phyloP scores from a whole-genome alignment of 2,113 vertebrate genomes.

The Epinephelus fuscoguttatus region DNA sequence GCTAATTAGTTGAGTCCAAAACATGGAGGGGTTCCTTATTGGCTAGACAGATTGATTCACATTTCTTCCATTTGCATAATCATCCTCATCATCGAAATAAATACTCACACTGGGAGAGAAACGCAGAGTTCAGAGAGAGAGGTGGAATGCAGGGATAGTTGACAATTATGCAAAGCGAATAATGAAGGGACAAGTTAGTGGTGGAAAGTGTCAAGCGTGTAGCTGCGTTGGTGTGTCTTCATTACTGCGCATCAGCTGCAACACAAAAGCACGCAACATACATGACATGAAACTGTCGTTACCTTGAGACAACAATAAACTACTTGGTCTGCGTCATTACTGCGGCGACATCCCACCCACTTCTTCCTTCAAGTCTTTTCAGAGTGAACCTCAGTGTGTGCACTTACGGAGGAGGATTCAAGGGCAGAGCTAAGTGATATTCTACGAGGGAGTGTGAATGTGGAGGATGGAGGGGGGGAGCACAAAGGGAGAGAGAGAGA shows the following conservation, averaged over 20 bases:
- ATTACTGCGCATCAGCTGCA: conserved; percentile 37
- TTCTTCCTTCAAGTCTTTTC: conserved; percentile 72
- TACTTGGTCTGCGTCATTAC: conserved; percentile 45
- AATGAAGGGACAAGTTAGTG: conserved; percentile 29
- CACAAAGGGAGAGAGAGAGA: conserved; percentile 65
- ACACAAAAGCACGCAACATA: conserved; percentile 16
- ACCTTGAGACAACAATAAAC: conserved; percentile 61
- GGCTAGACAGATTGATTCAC: conserved; percentile 70
- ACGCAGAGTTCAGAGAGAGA: conserved; percentile 69
- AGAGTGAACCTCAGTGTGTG: conserved; percentile 52
- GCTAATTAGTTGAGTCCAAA: conserved; percentile 65
- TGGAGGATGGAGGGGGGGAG: conserved; percentile 10
- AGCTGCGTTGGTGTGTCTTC: conserved; percentile 35
- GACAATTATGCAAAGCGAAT: conserved; percentile 57
- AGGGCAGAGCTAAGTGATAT: conserved; percentile 82
- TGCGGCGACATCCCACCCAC: conserved; percentile 52
- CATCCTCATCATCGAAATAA: conserved; percentile 72
- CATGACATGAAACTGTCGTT: conserved; percentile 41
- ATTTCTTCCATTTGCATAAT: conserved; percentile 75
- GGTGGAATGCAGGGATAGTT: conserved; percentile 17
- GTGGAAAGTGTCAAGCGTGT: conserved; percentile 9
- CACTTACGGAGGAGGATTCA: conserved; percentile 79
- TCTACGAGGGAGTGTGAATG: conserved; percentile 73
- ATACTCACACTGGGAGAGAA: conserved; percentile 75
- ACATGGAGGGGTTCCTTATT: conserved; percentile 62